These are phyloP conservation scores for Oceanites oceanicus DNA, from an alignment of 2,113 vertebrate species.

Conservation along the genomic window DNA sequence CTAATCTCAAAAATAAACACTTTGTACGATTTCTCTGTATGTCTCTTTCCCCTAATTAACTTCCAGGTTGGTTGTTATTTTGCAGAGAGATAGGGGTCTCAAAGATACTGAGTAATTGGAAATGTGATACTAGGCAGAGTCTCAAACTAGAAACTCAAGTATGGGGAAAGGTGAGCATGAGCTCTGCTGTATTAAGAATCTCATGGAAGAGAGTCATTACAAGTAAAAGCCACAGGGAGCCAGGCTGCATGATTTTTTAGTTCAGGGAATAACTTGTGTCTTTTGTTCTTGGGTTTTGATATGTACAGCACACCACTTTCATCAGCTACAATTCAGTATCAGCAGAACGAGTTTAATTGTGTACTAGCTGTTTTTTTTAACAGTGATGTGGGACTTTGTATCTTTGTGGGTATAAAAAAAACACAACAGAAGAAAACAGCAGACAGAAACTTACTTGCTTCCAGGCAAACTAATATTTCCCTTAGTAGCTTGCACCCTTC, in stretches of 20 bases:
- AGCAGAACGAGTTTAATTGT: background rate
- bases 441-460: background rate
- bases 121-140: background rate
- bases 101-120: background rate
- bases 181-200: background rate
- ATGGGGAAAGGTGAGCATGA: background rate
- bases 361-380: background rate
- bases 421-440: background rate
- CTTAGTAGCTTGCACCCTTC: background rate
- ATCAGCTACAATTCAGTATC: background rate
- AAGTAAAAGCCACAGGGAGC: background rate
- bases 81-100: background rate
- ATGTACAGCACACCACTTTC: background rate
- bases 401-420: background rate
- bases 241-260: background rate
- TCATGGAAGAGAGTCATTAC: fast-evolving
- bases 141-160: background rate
- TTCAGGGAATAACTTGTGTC: background rate
- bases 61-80: background rate
- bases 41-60: background rate
- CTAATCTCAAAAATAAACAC: background rate
- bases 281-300: slow-evolving; percentile 33
- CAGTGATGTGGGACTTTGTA: background rate
- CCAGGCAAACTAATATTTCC: background rate
- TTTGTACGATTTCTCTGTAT: background rate